phyloP scores from a whole-genome alignment of 2,888 invertebrate genomes.

The Drosophila quinaria region DNA sequence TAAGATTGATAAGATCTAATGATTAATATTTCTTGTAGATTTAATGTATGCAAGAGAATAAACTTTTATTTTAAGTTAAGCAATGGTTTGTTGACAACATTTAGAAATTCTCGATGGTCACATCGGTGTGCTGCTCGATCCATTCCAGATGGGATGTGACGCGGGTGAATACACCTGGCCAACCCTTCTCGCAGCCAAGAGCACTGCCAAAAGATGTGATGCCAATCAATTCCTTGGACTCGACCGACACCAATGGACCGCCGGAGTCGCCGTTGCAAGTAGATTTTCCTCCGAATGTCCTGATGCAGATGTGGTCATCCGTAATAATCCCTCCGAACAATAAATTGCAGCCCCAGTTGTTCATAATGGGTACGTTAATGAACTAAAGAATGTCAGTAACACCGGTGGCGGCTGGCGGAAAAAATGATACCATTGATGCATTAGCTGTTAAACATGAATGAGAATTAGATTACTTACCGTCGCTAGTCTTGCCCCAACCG shows the following conservation, averaged over 20 bases:
- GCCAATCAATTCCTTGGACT: constrained; percentile 74
- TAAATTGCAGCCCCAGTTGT: constrained; percentile 61
- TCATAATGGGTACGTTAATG: constrained; percentile 67
- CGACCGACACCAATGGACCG: constrained; percentile 80
- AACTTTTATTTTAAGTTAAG: constrained; percentile 59
- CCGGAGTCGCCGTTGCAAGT: constrained; percentile 84
- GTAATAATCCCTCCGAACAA: constrained; percentile 64
- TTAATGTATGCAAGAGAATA: constrained; percentile 53
- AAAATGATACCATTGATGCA: not conserved
- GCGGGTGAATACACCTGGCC: constrained; percentile 84
- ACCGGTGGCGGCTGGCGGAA: constrained; percentile 40
- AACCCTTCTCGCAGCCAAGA: constrained; percentile 81
- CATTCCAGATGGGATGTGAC: constrained; percentile 81
- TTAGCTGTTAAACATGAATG: not conserved
- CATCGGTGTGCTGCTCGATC: constrained; percentile 70
- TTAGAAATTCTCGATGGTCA: constrained; percentile 57
- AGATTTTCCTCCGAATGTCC: constrained; percentile 75
- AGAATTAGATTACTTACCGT: constrained; percentile 57
- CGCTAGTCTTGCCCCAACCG: constrained; percentile 82
- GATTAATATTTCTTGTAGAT: no score
- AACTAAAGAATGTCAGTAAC: constrained; percentile 71
- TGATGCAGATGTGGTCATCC: constrained; percentile 73
- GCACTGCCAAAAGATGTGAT: constrained; percentile 82
- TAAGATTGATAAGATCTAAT: no score
- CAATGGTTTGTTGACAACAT: not conserved